Evolutionary conservation across 2,797 vertebrate species (phyloP).

Genomic region (Notolabrus celidotus): DNA sequence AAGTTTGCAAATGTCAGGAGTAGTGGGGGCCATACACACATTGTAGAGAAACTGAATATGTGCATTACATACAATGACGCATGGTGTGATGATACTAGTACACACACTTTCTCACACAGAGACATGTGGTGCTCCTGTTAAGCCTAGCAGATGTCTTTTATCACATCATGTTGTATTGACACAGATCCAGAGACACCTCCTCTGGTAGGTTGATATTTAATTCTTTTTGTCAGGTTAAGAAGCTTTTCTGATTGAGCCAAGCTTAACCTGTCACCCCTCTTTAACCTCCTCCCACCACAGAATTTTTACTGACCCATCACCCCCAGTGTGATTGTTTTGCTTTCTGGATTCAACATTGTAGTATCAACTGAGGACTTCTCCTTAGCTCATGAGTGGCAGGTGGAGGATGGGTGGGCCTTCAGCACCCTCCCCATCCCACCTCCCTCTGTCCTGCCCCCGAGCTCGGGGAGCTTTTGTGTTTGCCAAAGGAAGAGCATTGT

Average conservation of each 20-base stretch:
- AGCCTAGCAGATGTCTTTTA: conserved; percentile 65
- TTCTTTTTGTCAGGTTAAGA: conserved; percentile 42
- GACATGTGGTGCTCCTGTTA: conserved; percentile 15
- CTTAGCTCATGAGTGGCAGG: conserved; percentile 47
- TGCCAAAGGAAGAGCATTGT: conserved; percentile 69
- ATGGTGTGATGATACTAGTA: no score
- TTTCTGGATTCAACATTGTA: neutral
- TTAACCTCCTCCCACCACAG: conserved; percentile 9
- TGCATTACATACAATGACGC: neutral
- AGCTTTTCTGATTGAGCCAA: conserved; percentile 41
- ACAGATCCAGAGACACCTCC: conserved; percentile 15
- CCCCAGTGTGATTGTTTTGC: conserved; percentile 19
- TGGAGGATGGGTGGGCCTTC: conserved; percentile 58
- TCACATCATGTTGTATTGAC: conserved; percentile 59
- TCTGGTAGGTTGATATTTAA: conserved; percentile 37
- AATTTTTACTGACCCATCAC: conserved; percentile 17
- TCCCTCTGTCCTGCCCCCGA: conserved; percentile 37
- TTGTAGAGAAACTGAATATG: no score
- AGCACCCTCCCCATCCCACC: conserved; percentile 33
- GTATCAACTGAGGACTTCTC: conserved; percentile 1
- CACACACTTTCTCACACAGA: neutral
- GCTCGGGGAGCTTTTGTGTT: conserved; percentile 59
- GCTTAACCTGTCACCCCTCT: conserved; percentile 38
- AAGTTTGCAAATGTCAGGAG: no score
- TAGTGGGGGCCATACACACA: no score